These are phyloP conservation scores for Odontocolon sp. DNA, from an alignment of 2,888 invertebrate species.

Conservation along the genomic window DNA sequence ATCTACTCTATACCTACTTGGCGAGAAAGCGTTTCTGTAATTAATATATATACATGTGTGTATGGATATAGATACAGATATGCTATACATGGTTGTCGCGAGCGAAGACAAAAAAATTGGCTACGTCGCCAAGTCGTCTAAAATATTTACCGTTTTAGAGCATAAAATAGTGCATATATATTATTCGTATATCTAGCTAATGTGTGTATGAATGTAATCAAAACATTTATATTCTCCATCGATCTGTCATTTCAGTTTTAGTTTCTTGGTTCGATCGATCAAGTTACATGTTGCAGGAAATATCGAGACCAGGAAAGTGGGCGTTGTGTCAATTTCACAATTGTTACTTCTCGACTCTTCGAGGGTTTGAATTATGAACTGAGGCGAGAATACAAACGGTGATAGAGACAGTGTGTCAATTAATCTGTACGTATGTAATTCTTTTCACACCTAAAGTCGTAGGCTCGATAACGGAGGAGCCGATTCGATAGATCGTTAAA, in stretches of 20 bases:
- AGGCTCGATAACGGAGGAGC: conserved; percentile 11
- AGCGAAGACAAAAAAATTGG: conserved; percentile 23
- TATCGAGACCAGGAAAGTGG: conserved; percentile 58
- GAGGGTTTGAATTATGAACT: conserved; percentile 54
- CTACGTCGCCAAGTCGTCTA: background rate
- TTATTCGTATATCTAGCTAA: no score
- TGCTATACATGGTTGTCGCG: no score
- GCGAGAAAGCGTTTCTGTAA: conserved; percentile 35
- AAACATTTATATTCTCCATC: conserved; percentile 1
- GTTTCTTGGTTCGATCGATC: conserved; percentile 11
- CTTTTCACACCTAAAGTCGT: conserved; percentile 65
- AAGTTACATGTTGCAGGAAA: background rate
- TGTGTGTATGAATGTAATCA: background rate
- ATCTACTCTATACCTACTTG: conserved; percentile 23
- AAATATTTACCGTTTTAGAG: conserved; percentile 32
- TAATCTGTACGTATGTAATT: conserved; percentile 26
- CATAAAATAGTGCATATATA: conserved; percentile 32
- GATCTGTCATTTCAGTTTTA: background rate
- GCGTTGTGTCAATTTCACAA: conserved; percentile 66
- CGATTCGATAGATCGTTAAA: conserved; percentile 68
- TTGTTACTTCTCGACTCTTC: conserved; percentile 61
- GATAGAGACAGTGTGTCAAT: no score
- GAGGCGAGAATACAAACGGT: conserved; percentile 51
- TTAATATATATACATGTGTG: no score
- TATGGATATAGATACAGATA: no score